Percentiles rank a stretch among this genome's conserved stretches.
phyloP scores from a whole-genome alignment of 2,113 vertebrate species.

The Otocyon megalotis region DNA sequence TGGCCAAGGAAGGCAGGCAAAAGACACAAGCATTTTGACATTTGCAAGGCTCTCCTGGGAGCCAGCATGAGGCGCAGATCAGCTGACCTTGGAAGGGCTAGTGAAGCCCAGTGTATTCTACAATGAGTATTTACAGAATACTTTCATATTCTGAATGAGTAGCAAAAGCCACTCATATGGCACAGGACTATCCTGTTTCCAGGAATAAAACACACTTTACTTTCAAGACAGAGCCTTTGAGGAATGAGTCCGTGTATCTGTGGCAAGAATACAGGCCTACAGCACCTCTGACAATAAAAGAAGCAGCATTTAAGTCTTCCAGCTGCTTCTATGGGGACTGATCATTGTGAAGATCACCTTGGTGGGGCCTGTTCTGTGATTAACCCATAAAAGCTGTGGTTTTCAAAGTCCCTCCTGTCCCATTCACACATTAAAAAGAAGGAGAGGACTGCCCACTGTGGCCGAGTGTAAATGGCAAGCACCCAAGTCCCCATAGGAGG shows the following conservation, averaged over 20 bases:
- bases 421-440: not conserved
- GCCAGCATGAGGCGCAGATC: not conserved
- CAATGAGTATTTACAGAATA: too few relatives aligned
- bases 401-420: not conserved
- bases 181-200: not conserved
- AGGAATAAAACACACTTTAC: not conserved
- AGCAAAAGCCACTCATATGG: not conserved
- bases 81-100: not conserved
- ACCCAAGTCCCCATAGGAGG: not conserved
- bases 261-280: not conserved
- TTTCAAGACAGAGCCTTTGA: not conserved
- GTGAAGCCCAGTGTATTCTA: not conserved
- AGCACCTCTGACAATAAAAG: not conserved
- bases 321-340: not conserved
- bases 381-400: not conserved
- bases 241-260: not conserved
- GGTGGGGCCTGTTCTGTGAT: not conserved
- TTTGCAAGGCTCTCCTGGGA: not conserved
- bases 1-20: not conserved
- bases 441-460: not conserved
- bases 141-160: not conserved
- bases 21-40: not conserved
- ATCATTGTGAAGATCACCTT: not conserved
- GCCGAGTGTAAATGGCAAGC: not conserved
- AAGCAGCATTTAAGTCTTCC: not conserved